Conservation (phyloP, 2,888 invertebrate genomes). For the Ethmia dodecea region DNA sequence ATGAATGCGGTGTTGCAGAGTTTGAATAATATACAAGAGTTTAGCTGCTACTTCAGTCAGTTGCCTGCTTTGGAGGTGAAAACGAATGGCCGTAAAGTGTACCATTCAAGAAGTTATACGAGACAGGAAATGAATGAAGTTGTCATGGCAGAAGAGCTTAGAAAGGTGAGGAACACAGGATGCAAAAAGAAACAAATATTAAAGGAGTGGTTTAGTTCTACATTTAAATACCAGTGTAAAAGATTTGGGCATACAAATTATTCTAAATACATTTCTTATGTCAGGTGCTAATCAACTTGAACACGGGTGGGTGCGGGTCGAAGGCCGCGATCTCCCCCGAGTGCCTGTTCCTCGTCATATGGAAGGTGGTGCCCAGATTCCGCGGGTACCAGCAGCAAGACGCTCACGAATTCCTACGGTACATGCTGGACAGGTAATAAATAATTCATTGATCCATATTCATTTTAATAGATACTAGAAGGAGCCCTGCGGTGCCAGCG, state of each 20-base stretch:
- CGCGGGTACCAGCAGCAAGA: constrained; percentile 92
- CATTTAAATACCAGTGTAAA: too few species aligned
- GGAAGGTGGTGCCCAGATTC: constrained; percentile 90
- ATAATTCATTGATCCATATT: too few species aligned
- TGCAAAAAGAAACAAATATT: too few species aligned
- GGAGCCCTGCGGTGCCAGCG: too few species aligned
- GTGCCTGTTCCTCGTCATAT: constrained; percentile 87
- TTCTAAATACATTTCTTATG: too few species aligned
- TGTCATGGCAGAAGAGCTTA: constrained; percentile 86
- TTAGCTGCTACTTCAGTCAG: constrained; percentile 88
- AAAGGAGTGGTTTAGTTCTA: too few species aligned
- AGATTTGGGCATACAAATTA: too few species aligned
- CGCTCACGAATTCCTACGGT: constrained; percentile 90
- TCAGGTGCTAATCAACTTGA: constrained; percentile 83
- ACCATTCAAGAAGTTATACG: constrained; percentile 79
- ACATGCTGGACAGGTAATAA: constrained; percentile 84
- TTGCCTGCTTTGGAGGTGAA: constrained; percentile 84
- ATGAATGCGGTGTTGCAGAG: constrained; percentile 92
- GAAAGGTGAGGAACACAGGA: too few species aligned
- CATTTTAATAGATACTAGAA: too few species aligned
- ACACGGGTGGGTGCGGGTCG: constrained; percentile 80
- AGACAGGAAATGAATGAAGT: constrained; percentile 82
- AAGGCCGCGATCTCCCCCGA: constrained; percentile 89
- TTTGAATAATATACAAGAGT: constrained; percentile 89
- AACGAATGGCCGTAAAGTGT: constrained; percentile 77